phyloP scores from a whole-genome alignment of 2,113 vertebrate species.

The Ceyx cyanopectus region DNA sequence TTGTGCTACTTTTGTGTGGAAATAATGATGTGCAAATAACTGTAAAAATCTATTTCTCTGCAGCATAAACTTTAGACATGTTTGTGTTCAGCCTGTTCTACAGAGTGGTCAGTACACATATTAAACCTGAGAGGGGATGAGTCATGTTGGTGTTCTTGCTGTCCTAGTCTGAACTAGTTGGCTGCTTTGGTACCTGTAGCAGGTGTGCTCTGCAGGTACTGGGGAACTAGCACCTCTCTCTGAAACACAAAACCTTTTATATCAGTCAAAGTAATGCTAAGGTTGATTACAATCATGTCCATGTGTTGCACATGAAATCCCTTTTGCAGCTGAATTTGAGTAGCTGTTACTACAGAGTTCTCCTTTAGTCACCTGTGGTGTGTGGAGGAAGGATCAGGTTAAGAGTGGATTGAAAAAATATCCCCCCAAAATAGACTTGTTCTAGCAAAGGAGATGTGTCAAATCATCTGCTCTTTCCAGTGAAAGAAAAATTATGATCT shows the following conservation, averaged over 20 bases:
- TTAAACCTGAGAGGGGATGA: neutral
- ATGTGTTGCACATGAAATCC: neutral
- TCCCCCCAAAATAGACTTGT: neutral
- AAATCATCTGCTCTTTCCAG: neutral
- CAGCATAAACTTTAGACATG: neutral
- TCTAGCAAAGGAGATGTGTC: neutral
- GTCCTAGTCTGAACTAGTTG: neutral
- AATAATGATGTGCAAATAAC: neutral
- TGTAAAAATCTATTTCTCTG: neutral
- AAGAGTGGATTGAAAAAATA: neutral
- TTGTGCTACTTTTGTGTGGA: neutral
- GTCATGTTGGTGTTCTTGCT: neutral
- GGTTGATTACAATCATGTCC: neutral
- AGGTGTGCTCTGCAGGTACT: neutral
- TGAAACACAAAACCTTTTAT: neutral
- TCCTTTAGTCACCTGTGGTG: neutral
- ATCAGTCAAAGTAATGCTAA: neutral
- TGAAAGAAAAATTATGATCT: neutral
- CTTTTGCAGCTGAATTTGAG: neutral
- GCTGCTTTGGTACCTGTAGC: neutral
- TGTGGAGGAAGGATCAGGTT: neutral
- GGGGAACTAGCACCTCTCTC: neutral
- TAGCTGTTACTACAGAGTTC: neutral
- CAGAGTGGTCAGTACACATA: neutral
- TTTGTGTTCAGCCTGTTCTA: neutral